Base-by-base conservation (phyloP, 2,888 invertebrate genomes). In the Deroplatys truncata region DNA sequence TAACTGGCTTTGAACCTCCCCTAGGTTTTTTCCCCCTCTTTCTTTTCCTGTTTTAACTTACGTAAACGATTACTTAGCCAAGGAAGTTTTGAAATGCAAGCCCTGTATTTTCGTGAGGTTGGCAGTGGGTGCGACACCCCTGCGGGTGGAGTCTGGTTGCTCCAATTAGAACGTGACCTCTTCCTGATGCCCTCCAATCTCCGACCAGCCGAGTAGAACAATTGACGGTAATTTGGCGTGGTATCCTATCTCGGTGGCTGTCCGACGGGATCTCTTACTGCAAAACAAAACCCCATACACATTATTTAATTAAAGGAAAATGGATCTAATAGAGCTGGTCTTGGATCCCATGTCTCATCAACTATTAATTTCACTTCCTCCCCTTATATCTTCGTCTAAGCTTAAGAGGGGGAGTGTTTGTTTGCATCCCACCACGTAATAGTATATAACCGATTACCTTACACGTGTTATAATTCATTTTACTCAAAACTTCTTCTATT, bases 161-260 rank as follows among this genome's bases (percentile, higher is more conserved):
- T 25, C 56, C 56, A 72, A 72, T 72, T 72, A 72, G 20, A 72
- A 72, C 56, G 56, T 72, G 56, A 72, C 56, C 56, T 72, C 56
- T 72, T 72, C 56, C 56, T 72, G 56, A 16, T 72, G 56, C 25
- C 56, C 56, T 72, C 56, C 56, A 72, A 72, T 72, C 56, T 72
- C 56, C 56, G 25, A 72, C 56, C 25, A 72, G 29, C 82, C 86
- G 72, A 28, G 72, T 8, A 82, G 49, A 82, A 86, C 86, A 86
- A 86, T 86, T 86, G 86, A n/a, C 86, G 20, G 86, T 86, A 86
- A 86, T 86, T 86, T 82, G 86, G 82, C 82, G 82, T 86, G 72
- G 86, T 86, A 29, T 86, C 29, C 20, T 72, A 72, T 86, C 86
- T 86, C 72, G 15, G 29, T 16, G 56, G 49, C 29, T 72, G 56